A percentile compares a stretch with the other conserved stretches of the same genome.
phyloP scores from a whole-genome alignment of 2,113 vertebrate species.

The Mohoua ochrocephala region DNA sequence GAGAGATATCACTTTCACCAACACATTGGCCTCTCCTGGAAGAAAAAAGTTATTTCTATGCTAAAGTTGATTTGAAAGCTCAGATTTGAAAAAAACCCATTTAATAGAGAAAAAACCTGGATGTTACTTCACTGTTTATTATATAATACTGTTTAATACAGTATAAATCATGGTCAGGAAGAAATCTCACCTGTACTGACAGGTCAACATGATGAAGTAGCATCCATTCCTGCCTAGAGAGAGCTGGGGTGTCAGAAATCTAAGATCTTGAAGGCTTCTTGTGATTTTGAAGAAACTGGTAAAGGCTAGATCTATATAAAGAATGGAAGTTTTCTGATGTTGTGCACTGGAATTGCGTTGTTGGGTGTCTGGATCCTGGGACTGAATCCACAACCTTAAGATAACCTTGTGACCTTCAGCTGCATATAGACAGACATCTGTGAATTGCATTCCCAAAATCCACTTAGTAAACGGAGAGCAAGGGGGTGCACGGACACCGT shows the following conservation, averaged over 20 bases:
- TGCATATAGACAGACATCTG: not conserved
- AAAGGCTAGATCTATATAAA: not conserved
- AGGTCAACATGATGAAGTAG: not conserved
- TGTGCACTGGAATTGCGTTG: not conserved
- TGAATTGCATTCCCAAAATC: not conserved
- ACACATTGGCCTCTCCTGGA: not conserved
- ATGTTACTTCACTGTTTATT: not conserved
- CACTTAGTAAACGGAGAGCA: not conserved
- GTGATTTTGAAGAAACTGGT: not conserved
- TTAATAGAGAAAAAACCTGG: not conserved
- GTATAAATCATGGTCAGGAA: not conserved
- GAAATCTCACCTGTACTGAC: not conserved
- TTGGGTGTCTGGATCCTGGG: not conserved
- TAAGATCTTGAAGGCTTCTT: not conserved
- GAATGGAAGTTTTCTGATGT: rapidly evolving
- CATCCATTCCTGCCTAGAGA: not conserved
- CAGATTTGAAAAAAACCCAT: not conserved
- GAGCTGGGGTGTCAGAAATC: not conserved
- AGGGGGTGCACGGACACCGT: not conserved
- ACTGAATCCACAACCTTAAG: not conserved
- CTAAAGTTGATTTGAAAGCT: not conserved
- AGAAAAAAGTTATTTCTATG: not conserved
- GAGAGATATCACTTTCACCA: not conserved
- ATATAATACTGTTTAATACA: not conserved
- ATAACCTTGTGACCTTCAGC: not conserved